A percentile compares a stretch with the other conserved stretches of the same genome.
phyloP scores from a whole-genome alignment of 2,113 vertebrate species.

The Elgaria multicarinata region DNA sequence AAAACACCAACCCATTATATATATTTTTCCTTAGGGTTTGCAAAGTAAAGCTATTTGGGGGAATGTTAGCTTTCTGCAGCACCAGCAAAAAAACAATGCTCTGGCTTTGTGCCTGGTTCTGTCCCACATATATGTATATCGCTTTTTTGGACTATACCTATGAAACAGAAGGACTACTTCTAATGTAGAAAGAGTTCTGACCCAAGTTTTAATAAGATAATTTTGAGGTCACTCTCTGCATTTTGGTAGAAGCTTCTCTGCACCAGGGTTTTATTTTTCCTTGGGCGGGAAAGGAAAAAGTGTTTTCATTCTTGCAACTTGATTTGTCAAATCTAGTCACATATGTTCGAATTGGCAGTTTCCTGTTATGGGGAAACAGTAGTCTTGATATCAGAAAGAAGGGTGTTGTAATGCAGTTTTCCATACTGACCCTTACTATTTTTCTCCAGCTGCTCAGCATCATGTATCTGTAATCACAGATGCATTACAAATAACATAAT shows the following conservation, averaged over 20 bases:
- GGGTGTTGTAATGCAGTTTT: slow-evolving; percentile 7
- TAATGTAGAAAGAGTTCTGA: background rate
- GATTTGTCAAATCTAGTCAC: slow-evolving; percentile 29
- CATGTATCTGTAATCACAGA: slow-evolving; percentile 32
- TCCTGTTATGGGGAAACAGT: slow-evolving; percentile 37
- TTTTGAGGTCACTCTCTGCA: slow-evolving; percentile 5
- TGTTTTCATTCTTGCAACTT: slow-evolving; percentile 21
- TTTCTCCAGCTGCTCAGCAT: slow-evolving; percentile 38
- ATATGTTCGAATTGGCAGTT: slow-evolving; percentile 17
- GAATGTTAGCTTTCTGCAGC: background rate
- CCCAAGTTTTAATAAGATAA: background rate
- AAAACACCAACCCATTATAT: too few relatives aligned
- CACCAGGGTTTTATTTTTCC: background rate
- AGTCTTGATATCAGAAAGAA: slow-evolving; percentile 20
- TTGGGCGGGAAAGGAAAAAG: background rate
- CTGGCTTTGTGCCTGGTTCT: background rate
- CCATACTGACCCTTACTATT: slow-evolving; percentile 43
- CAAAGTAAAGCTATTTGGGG: too few relatives aligned
- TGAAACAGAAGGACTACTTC: background rate
- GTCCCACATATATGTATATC: background rate
- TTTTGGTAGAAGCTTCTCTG: background rate
- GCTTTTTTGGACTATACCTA: background rate
- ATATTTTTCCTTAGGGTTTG: too few relatives aligned
- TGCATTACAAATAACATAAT: slow-evolving; percentile 34
- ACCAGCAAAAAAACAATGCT: background rate